Conservation (phyloP, 2,113 vertebrate species). For the Perccottus glenii region DNA sequence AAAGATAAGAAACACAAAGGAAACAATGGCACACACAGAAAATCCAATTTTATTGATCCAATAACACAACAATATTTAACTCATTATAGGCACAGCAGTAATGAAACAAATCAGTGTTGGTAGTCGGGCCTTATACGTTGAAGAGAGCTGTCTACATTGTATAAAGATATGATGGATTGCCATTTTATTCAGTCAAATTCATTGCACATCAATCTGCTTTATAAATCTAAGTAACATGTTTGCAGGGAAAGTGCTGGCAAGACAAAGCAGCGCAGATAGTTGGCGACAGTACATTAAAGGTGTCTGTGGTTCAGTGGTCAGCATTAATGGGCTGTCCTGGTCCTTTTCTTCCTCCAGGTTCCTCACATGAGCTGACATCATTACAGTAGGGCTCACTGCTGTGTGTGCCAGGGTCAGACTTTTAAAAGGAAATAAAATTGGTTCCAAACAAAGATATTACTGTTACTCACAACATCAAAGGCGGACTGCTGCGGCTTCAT, state of each 20-base stretch:
- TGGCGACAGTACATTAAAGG: constrained; percentile 60
- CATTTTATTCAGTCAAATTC: constrained; percentile 50
- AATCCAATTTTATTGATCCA: background rate
- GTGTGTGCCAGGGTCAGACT: constrained; percentile 30
- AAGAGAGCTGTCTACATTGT: constrained; percentile 23
- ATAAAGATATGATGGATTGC: constrained; percentile 59
- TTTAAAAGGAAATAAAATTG: constrained; percentile 50
- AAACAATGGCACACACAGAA: background rate
- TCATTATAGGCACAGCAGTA: constrained; percentile 29
- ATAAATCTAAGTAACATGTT: constrained; percentile 49
- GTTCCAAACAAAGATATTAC: constrained; percentile 59
- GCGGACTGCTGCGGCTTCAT: constrained; percentile 11
- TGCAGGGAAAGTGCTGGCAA: constrained; percentile 50
- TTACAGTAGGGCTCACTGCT: constrained; percentile 32
- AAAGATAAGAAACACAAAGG: background rate
- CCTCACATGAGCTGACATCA: constrained; percentile 42
- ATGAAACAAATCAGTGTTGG: constrained; percentile 7
- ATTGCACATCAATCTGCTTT: constrained; percentile 58
- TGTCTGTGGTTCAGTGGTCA: constrained; percentile 60
- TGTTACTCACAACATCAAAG: constrained; percentile 60
- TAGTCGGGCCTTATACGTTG: background rate
- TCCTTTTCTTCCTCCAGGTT: constrained; percentile 44
- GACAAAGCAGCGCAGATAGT: constrained; percentile 51
- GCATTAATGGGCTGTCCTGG: constrained; percentile 59
- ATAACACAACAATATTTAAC: constrained; percentile 12